phyloP scores from a whole-genome alignment of 2,113 vertebrate species.

The Agapornis roseicollis region DNA sequence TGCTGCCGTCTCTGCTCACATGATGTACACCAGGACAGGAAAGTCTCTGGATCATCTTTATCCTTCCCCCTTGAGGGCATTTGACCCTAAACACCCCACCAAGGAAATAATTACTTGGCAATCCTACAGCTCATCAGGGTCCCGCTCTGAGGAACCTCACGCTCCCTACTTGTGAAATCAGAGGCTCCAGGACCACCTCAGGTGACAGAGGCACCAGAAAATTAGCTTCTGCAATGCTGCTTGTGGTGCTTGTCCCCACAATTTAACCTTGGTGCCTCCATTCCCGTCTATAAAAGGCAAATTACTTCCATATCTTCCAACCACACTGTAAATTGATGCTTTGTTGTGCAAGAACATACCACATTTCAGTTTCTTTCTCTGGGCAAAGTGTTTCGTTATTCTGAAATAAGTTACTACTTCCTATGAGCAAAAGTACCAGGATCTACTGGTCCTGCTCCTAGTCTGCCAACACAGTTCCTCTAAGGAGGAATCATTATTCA shows the following conservation, averaged over 20 bases:
- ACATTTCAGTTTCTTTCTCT: not conserved
- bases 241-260: rapidly evolving
- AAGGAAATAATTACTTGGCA: not conserved
- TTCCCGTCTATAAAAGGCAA: not conserved
- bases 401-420: not conserved
- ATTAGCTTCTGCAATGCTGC: not conserved
- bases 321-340: not conserved
- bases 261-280: not conserved
- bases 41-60: not conserved
- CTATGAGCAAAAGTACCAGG: not conserved
- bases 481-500: not conserved
- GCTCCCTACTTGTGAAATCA: rapidly evolving
- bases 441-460: not conserved
- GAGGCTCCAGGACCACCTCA: not conserved
- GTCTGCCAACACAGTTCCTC: not conserved
- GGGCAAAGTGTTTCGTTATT: not conserved
- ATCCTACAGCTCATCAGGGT: rapidly evolving
- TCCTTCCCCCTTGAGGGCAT: not conserved
- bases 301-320: not conserved
- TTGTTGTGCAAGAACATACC: not conserved
- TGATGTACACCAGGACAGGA: rapidly evolving
- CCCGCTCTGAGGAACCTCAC: not conserved
- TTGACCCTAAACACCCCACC: not conserved
- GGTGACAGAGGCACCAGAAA: not conserved
- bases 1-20: not conserved